These are phyloP conservation scores for Poecilia wingei DNA, from an alignment of 2,797 vertebrate species.

Conservation along the genomic window DNA sequence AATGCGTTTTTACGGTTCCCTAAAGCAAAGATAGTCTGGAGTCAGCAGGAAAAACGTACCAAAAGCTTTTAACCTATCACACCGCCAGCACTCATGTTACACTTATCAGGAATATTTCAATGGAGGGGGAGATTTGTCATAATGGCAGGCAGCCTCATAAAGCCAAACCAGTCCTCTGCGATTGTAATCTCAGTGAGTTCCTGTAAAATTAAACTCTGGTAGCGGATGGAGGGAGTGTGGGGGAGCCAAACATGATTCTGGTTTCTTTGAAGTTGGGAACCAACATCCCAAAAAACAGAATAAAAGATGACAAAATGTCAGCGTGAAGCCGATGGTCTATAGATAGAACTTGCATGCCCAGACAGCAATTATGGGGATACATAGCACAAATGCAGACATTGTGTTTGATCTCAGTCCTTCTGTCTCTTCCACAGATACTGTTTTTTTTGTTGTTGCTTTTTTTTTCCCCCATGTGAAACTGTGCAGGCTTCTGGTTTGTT, in stretches of 20 bases:
- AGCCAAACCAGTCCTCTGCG: slow-evolving; percentile 66
- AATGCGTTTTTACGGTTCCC: slow-evolving; percentile 17
- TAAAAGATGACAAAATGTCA: slow-evolving; percentile 79
- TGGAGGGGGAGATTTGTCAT: slow-evolving; percentile 65
- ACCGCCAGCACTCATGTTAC: slow-evolving; percentile 71
- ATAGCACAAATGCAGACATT: slow-evolving; percentile 61
- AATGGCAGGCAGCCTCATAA: slow-evolving; percentile 74
- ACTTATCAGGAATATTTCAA: slow-evolving; percentile 77
- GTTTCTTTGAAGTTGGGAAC: slow-evolving; percentile 76
- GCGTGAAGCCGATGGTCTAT: slow-evolving; percentile 72
- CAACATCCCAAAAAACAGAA: slow-evolving; percentile 72
- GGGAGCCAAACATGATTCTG: slow-evolving; percentile 55
- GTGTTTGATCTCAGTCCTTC: slow-evolving; percentile 74
- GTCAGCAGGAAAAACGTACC: slow-evolving; percentile 53
- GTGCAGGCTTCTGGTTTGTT: slow-evolving; percentile 38
- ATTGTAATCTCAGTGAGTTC: slow-evolving; percentile 80
- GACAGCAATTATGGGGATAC: slow-evolving; percentile 77
- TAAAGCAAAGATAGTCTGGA: slow-evolving; percentile 43
- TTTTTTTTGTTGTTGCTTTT: slow-evolving; percentile 35
- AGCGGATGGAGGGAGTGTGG: background rate
- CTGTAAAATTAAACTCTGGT: slow-evolving; percentile 78
- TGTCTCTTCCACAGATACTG: slow-evolving; percentile 53
- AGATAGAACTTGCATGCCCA: slow-evolving; percentile 73
- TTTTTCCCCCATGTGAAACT: slow-evolving; percentile 55
- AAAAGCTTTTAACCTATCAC: slow-evolving; percentile 75